Evolutionary conservation across 2,888 invertebrate genomes (phyloP).

Genomic region (Dascillus cervinus): DNA sequence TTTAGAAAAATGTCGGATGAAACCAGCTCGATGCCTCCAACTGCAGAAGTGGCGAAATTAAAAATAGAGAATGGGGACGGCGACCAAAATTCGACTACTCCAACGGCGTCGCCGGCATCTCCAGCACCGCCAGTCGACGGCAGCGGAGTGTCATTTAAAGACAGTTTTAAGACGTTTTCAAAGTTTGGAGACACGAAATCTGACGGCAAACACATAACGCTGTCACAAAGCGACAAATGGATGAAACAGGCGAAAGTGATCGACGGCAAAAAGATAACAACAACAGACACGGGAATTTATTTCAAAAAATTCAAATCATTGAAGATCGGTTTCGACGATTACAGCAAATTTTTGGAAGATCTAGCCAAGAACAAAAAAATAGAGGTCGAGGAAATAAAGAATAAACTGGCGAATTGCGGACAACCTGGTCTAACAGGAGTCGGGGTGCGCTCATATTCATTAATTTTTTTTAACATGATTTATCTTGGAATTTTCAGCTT

Average conservation of each 20-base stretch:
- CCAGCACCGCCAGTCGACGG: constrained; percentile 20
- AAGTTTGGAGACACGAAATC: constrained; percentile 87
- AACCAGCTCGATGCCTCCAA: constrained; percentile 17
- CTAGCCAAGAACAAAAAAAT: constrained; percentile 77
- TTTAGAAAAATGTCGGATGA: constrained; percentile 12
- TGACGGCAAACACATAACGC: constrained; percentile 77
- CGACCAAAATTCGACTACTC: constrained; percentile 21
- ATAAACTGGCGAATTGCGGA: constrained; percentile 72
- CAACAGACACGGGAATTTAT: constrained; percentile 86
- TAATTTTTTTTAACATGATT: neutral
- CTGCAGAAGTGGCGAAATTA: constrained; percentile 46
- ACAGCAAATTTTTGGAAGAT: constrained; percentile 78
- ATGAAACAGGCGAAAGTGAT: constrained; percentile 88
- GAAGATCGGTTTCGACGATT: constrained; percentile 70
- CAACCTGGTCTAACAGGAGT: constrained; percentile 57
- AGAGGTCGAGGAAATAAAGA: constrained; percentile 69
- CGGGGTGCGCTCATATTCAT: constrained; percentile 37
- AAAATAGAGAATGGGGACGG: constrained; percentile 49
- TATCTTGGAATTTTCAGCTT: too few relatives aligned
- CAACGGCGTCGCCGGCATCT: constrained; percentile 34
- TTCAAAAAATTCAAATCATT: constrained; percentile 85
- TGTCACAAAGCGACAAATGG: constrained; percentile 91
- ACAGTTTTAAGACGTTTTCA: constrained; percentile 74
- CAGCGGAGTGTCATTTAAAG: constrained; percentile 54
- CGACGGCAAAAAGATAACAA: constrained; percentile 77